These are phyloP conservation scores for Hyla sarda DNA, from an alignment of 2,113 vertebrate species.

Conservation along the genomic window DNA sequence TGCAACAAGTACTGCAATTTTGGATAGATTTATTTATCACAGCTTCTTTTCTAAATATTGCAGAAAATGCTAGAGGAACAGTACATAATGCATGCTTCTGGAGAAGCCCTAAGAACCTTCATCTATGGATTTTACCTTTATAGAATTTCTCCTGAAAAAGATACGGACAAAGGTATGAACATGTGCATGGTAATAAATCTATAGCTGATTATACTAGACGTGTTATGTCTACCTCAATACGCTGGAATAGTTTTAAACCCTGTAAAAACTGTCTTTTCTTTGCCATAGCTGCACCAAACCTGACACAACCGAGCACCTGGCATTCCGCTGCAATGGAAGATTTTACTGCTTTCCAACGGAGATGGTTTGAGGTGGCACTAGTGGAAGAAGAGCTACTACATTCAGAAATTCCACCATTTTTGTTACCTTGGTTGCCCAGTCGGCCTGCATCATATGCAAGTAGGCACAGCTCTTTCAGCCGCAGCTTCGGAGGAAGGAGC, in stretches of 20 bases:
- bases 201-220: background rate
- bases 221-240: background rate
- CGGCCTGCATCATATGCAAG: constrained; percentile 97
- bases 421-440: constrained; percentile 95
- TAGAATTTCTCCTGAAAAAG: constrained; percentile 87
- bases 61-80: constrained; percentile 98
- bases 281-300: constrained; percentile 64
- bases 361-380: constrained; percentile 98
- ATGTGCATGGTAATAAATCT: background rate
- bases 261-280: constrained; percentile 55
- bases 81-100: constrained; percentile 89
- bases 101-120: constrained; percentile 91
- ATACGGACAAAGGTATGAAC: constrained; percentile 80
- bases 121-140: constrained; percentile 98
- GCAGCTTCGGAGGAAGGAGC: constrained; percentile 98
- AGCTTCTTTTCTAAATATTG: constrained; percentile 16
- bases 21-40: constrained; percentile 43
- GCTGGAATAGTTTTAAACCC: background rate
- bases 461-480: constrained; percentile 99
- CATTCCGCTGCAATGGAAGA: constrained; percentile 87
- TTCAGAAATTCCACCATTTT: constrained; percentile 90
- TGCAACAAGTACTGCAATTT: background rate
- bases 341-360: constrained; percentile 92
- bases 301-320: constrained; percentile 77
- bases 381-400: constrained; percentile 89